Evolutionary conservation across 2,797 vertebrate species (phyloP).

Genomic region (Hydrocynus forskahlii): DNA sequence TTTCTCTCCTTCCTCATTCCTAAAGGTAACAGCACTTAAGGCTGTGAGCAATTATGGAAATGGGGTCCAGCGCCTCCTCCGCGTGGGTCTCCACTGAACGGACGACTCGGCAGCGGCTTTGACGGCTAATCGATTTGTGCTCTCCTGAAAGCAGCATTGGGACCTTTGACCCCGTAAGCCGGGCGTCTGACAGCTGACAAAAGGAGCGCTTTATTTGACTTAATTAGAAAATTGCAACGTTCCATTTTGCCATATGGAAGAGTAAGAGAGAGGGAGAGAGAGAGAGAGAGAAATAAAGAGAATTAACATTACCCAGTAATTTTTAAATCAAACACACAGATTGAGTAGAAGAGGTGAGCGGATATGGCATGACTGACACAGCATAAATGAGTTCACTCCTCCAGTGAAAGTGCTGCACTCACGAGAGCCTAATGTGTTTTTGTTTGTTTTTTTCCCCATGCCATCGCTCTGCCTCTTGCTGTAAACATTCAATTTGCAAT

Average conservation of each 20-base stretch:
- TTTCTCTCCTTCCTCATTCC: constrained; percentile 19
- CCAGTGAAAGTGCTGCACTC: constrained; percentile 18
- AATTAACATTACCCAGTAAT: constrained; percentile 45
- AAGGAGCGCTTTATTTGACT: constrained; percentile 67
- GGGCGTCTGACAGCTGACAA: constrained; percentile 82
- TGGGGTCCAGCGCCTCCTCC: constrained; percentile 78
- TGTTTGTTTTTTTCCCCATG: constrained; percentile 14
- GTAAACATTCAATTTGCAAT: constrained; percentile 85
- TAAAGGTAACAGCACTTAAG: constrained; percentile 73
- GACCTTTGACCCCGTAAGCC: constrained; percentile 79
- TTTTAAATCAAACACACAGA: constrained; percentile 37
- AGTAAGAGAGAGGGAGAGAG: constrained; percentile 71
- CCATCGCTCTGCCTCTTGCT: constrained; percentile 47
- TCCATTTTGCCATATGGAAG: constrained; percentile 79
- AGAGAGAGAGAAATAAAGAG: constrained; percentile 71
- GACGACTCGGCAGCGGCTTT: constrained; percentile 65
- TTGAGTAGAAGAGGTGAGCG: constrained; percentile 13
- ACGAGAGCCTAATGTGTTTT: constrained; percentile 26
- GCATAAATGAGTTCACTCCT: constrained; percentile 6
- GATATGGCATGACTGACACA: constrained; percentile 1
- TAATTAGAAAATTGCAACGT: constrained; percentile 66
- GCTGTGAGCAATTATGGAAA: constrained; percentile 91
- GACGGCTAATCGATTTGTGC: constrained; percentile 84
- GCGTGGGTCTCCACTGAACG: constrained; percentile 82
- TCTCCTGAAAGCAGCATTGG: constrained; percentile 67